These are phyloP conservation scores for Homarus gammarus DNA, from an alignment of 2,888 invertebrate species.

Conservation along the genomic window DNA sequence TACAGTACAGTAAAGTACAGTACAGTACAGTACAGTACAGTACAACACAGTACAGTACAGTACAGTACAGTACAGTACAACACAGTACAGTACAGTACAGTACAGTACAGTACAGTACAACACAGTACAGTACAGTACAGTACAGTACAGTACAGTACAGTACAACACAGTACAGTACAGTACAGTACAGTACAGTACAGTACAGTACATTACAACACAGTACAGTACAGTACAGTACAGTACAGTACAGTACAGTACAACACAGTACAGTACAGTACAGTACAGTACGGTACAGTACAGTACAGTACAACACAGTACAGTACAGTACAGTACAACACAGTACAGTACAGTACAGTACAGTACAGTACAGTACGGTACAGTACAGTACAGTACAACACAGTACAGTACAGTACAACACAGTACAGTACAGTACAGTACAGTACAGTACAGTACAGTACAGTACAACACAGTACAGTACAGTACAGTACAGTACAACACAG, in stretches of 20 bases:
- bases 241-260: too few species aligned
- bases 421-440: too few species aligned
- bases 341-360: too few species aligned
- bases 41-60: conserved; percentile 1
- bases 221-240: too few species aligned
- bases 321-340: neutral
- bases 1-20: conserved; percentile 18
- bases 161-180: neutral
- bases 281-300: neutral
- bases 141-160: neutral
- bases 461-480: too few species aligned
- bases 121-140: neutral
- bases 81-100: neutral
- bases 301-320: too few species aligned
- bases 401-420: neutral
- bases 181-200: neutral
- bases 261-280: neutral
- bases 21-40: conserved; percentile 18
- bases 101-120: neutral
- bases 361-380: too few species aligned
- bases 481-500: too few species aligned
- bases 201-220: conserved; percentile 13
- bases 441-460: too few species aligned
- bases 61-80: conserved; percentile 21
- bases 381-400: neutral